phyloP scores from a whole-genome alignment of 2,113 vertebrate genomes.

The Saguinus imperator region DNA sequence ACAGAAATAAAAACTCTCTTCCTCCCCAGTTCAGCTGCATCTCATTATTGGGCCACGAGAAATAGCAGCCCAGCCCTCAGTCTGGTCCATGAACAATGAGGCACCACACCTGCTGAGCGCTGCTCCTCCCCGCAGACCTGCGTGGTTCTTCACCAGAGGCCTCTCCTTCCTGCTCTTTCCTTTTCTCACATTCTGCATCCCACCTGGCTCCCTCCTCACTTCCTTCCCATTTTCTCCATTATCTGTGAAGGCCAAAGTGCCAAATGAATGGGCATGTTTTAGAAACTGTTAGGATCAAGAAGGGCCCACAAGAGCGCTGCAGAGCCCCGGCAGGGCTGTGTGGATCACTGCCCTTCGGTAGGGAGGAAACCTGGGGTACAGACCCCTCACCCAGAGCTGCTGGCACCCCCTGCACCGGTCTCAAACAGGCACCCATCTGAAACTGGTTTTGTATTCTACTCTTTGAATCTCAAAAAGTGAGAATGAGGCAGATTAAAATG shows the following conservation, averaged over 20 bases:
- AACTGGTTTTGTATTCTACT: not conserved
- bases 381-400: not conserved
- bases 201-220: not conserved
- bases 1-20: too few species aligned
- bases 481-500: not conserved
- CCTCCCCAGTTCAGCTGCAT: too few species aligned
- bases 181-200: not conserved
- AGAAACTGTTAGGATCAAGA: not conserved
- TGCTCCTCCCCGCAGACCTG: not conserved
- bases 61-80: too few species aligned
- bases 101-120: not conserved
- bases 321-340: not conserved
- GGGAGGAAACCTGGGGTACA: not conserved
- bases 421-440: not conserved
- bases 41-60: too few species aligned
- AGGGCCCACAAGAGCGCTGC: not conserved
- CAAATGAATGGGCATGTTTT: not conserved
- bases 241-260: not conserved
- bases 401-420: not conserved
- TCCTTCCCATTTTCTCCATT: not conserved
- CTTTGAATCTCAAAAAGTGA: not conserved
- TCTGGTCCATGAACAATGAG: too few species aligned
- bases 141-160: not conserved
- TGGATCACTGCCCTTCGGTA: not conserved
- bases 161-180: not conserved